Evolutionary conservation across 2,113 vertebrate genomes (phyloP).

Genomic region (Nothoprocta pentlandii): DNA sequence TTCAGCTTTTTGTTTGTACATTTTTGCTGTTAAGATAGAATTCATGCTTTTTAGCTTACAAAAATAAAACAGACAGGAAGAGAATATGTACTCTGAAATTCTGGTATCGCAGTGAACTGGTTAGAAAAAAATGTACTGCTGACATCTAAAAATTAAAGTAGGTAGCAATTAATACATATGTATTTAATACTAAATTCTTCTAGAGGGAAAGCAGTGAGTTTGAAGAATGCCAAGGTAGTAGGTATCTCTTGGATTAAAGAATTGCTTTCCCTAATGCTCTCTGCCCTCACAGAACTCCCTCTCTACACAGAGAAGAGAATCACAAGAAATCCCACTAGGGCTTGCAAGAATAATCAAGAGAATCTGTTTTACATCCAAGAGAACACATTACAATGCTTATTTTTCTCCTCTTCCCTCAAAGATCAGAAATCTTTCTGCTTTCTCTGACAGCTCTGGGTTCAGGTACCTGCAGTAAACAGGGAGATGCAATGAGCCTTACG

Average conservation of each 20-base stretch:
- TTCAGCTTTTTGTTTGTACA: background rate
- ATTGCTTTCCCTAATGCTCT: background rate
- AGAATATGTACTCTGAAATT: slow-evolving; percentile 2
- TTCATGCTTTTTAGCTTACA: background rate
- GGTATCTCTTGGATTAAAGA: background rate
- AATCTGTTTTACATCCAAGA: slow-evolving; percentile 12
- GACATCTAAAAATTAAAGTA: background rate
- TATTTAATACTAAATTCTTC: background rate
- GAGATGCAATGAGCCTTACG: background rate
- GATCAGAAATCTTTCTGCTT: background rate
- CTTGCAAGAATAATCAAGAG: background rate
- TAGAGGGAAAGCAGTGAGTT: background rate
- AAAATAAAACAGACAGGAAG: background rate
- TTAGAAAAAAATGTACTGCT: background rate
- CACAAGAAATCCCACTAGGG: background rate
- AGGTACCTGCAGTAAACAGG: background rate
- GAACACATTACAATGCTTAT: background rate
- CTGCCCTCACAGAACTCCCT: background rate
- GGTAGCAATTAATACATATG: background rate
- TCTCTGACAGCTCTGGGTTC: background rate
- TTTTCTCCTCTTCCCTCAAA: background rate
- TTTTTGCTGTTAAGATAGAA: background rate
- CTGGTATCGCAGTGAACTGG: background rate
- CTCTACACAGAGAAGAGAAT: background rate
- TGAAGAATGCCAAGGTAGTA: background rate